Evolutionary conservation across 2,113 vertebrate genomes (phyloP).

Genomic region (Lepus americanus): DNA sequence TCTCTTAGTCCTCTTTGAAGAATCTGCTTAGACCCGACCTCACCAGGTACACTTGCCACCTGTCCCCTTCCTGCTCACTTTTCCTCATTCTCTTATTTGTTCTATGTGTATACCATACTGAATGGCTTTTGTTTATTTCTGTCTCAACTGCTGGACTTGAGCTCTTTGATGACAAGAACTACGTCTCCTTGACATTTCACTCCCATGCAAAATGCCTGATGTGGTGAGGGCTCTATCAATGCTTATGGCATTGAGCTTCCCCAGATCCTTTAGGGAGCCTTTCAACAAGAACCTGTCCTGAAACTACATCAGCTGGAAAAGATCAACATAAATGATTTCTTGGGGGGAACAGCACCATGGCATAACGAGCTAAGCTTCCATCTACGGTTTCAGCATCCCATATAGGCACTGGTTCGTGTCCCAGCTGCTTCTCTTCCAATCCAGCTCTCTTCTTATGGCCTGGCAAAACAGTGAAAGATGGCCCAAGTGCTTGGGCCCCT

Average conservation of each 20-base stretch:
- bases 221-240: neutral
- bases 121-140: neutral
- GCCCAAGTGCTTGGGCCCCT: no score
- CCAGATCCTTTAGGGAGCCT: neutral
- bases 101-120: neutral
- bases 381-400: no score
- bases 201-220: neutral
- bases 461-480: no score
- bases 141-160: neutral
- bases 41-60: neutral
- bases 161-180: neutral
- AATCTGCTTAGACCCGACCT: conserved; percentile 5
- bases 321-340: neutral
- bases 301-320: conserved; percentile 16
- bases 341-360: no score
- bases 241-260: neutral
- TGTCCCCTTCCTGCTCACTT: neutral
- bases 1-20: neutral
- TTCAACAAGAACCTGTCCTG: neutral
- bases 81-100: neutral
- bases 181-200: neutral
- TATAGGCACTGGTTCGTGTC: no score
- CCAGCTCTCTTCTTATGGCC: no score
- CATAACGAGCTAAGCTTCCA: no score
- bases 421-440: no score